phyloP scores from a whole-genome alignment of 2,797 vertebrate genomes.

The Schizopygopsis pylzovi region DNA sequence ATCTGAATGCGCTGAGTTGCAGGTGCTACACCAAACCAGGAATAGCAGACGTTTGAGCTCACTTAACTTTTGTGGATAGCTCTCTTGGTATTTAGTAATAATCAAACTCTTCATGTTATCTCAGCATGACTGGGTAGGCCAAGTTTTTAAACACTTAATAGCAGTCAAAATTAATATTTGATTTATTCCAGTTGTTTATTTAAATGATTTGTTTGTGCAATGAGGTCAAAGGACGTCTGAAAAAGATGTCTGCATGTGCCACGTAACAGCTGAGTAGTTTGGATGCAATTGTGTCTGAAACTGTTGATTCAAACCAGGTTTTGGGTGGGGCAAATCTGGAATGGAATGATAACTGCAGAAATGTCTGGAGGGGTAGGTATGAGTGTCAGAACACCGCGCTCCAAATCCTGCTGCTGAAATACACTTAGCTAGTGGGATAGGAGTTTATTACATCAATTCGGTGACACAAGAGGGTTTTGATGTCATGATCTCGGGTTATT shows the following conservation, averaged over 20 bases:
- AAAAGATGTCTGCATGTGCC: background rate
- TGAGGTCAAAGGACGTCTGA: background rate
- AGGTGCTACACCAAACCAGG: background rate
- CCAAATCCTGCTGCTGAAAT: slow-evolving; percentile 45
- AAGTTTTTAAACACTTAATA: background rate
- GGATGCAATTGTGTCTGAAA: background rate
- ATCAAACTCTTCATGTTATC: background rate
- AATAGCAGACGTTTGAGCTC: background rate
- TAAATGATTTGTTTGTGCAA: background rate
- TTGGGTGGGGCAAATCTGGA: slow-evolving; percentile 17
- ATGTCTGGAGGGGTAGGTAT: slow-evolving; percentile 47
- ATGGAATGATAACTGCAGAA: slow-evolving; percentile 19
- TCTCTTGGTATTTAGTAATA: background rate
- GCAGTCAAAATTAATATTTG: background rate
- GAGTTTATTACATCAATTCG: slow-evolving; percentile 34
- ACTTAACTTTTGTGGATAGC: background rate
- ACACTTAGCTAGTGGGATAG: background rate
- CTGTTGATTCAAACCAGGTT: slow-evolving; percentile 4
- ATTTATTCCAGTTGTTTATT: background rate
- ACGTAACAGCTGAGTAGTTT: background rate
- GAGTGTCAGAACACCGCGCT: slow-evolving; percentile 27
- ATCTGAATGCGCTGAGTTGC: background rate
- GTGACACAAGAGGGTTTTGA: background rate
- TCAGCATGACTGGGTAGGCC: background rate
- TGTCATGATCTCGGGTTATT: slow-evolving; percentile 4